Percentiles rank a stretch among this genome's conserved stretches.
Evolutionary conservation across 2,888 invertebrate species (phyloP).

Genomic region (Ryuthela nishihirai): DNA sequence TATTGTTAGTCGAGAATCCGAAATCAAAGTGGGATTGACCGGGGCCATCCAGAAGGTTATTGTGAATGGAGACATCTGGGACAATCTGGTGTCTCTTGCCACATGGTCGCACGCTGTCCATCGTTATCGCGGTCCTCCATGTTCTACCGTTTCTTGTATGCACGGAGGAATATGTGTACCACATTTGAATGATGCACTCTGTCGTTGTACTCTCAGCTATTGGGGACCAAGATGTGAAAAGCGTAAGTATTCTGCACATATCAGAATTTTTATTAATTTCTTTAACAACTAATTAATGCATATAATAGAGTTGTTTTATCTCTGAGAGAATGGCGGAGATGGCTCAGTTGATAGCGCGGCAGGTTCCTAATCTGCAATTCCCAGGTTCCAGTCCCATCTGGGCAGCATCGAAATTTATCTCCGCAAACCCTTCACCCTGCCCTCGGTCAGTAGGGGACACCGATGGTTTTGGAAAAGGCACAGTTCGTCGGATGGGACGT

Average conservation of each 20-base stretch:
- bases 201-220: slow-evolving; percentile 69
- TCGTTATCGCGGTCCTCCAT: slow-evolving; percentile 57
- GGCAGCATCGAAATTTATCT: too few relatives aligned
- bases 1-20: slow-evolving; percentile 51
- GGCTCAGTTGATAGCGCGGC: too few relatives aligned
- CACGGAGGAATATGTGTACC: slow-evolving; percentile 80
- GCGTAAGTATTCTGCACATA: slow-evolving; percentile 57
- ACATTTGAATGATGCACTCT: slow-evolving; percentile 70
- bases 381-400: too few relatives aligned
- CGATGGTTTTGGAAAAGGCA: too few relatives aligned
- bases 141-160: slow-evolving; percentile 54
- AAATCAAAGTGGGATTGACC: slow-evolving; percentile 60
- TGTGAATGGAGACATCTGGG: slow-evolving; percentile 67
- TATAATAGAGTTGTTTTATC: too few relatives aligned
- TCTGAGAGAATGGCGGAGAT: too few relatives aligned
- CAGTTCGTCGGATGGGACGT: too few relatives aligned
- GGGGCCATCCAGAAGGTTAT: slow-evolving; percentile 80
- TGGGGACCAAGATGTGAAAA: slow-evolving; percentile 73
- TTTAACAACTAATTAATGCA: too few relatives aligned
- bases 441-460: too few relatives aligned
- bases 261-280: too few relatives aligned
- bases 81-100: slow-evolving; percentile 50
- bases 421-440: too few relatives aligned
- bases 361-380: too few relatives aligned
- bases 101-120: slow-evolving; percentile 51